Evolutionary conservation across 2,797 vertebrate genomes (phyloP).

Genomic region (Lepilemur septentrionalis): DNA sequence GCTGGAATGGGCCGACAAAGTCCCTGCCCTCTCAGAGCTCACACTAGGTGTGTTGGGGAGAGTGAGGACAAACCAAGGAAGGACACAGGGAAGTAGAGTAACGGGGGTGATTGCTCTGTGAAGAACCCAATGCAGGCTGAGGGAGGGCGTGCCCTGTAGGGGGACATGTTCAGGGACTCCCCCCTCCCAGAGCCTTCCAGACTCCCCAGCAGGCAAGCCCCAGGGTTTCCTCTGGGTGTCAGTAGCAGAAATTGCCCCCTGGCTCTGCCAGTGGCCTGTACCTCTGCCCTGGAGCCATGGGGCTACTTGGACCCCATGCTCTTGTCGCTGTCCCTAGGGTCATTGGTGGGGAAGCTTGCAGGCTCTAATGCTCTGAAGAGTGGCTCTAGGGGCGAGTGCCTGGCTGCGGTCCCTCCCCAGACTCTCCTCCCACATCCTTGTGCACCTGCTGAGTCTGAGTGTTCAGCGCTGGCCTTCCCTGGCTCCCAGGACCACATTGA

Average conservation of each 20-base stretch:
- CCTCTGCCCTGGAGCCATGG: neutral
- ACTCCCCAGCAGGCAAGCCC: accelerated
- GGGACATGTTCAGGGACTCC: neutral
- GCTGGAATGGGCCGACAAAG: neutral
- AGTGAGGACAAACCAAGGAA: neutral
- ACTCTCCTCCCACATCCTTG: accelerated
- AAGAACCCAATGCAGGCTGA: accelerated
- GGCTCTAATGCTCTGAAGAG: neutral
- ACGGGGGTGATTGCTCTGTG: accelerated
- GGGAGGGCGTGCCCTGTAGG: accelerated
- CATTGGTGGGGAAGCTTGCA: neutral
- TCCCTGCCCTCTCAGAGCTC: neutral
- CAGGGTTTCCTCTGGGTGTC: neutral
- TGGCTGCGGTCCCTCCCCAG: accelerated
- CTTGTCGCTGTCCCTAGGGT: neutral
- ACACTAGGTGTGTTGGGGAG: no score
- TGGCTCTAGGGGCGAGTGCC: neutral
- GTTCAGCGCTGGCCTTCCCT: neutral
- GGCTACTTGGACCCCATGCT: neutral
- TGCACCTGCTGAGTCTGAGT: neutral
- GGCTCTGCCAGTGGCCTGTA: accelerated
- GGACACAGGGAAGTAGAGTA: no score
- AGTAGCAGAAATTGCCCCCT: neutral
- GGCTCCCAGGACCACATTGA: neutral
- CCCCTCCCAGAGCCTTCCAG: accelerated